phyloP scores from a whole-genome alignment of 2,113 vertebrate genomes.

The Larimichthys polyactis region DNA sequence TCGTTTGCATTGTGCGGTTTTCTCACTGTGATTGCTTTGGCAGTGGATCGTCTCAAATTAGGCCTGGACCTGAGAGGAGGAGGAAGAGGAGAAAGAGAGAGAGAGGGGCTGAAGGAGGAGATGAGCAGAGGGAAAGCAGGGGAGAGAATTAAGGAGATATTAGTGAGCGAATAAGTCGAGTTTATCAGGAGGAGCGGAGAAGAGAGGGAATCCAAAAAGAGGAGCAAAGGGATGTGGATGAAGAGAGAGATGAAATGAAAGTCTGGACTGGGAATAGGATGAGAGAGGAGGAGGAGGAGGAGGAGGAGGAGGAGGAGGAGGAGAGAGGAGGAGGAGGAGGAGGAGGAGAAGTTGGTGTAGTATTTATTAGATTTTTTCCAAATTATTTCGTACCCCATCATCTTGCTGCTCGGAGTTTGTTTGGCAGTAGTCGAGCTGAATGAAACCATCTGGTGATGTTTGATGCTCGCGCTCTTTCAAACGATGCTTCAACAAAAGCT shows the following conservation, averaged over 20 bases:
- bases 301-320: conserved; percentile 14
- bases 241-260: conserved; percentile 4
- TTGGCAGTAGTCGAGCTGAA: conserved; percentile 23
- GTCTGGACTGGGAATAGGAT: conserved; percentile 27
- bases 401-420: not conserved
- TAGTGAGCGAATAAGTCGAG: not conserved
- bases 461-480: not conserved
- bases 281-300: conserved; percentile 22
- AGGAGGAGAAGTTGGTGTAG: conserved; percentile 22
- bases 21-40: not conserved
- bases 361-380: conserved; percentile 26
- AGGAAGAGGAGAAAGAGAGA: not conserved
- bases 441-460: conserved; percentile 47
- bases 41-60: conserved; percentile 5
- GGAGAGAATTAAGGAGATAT: not conserved
- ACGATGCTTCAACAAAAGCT: not conserved
- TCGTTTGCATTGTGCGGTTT: conserved; percentile 26
- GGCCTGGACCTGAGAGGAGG: conserved; percentile 28
- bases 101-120: not conserved
- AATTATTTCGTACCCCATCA: not conserved
- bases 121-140: not conserved
- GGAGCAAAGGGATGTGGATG: not conserved
- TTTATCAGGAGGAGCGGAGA: not conserved
- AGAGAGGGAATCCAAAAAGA: not conserved
- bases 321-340: conserved; percentile 20